Conservation (phyloP, 2,113 vertebrate genomes). For the Leucoraja erinaceus region DNA sequence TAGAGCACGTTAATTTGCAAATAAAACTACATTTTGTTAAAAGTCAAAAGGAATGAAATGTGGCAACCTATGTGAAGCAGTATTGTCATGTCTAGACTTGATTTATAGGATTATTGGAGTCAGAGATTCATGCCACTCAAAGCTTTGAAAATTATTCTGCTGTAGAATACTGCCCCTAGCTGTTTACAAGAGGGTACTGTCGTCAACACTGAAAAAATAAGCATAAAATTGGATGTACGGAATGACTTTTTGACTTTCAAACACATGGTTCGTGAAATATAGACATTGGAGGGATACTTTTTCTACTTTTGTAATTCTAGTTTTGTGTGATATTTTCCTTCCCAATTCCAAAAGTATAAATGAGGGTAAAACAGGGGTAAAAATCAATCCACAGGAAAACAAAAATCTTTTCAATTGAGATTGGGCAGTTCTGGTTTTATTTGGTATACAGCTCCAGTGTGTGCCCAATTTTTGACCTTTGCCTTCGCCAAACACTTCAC, state of each 20-base stretch:
- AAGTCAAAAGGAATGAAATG: slow-evolving; percentile 8
- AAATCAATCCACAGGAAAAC: not conserved
- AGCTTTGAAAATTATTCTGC: not conserved
- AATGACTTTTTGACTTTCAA: not conserved
- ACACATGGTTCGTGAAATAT: not conserved
- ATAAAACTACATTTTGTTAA: slow-evolving; percentile 35
- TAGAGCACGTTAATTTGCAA: slow-evolving; percentile 28
- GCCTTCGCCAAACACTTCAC: no score
- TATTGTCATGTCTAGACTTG: not conserved
- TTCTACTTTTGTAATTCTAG: not conserved
- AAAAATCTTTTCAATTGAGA: not conserved
- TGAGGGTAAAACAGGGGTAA: not conserved
- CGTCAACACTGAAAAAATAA: not conserved
- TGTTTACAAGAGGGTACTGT: not conserved
- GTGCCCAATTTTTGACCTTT: no score
- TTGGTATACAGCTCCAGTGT: not conserved
- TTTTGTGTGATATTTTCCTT: not conserved
- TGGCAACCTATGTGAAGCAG: not conserved
- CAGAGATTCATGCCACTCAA: not conserved
- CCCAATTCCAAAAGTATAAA: not conserved
- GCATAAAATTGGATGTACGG: not conserved
- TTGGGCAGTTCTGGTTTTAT: not conserved
- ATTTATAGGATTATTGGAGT: not conserved
- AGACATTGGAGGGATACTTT: not conserved
- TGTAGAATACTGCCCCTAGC: slow-evolving; percentile 9